Conservation (phyloP, 2,888 invertebrate species). For the Eurytoma adleriae region DNA sequence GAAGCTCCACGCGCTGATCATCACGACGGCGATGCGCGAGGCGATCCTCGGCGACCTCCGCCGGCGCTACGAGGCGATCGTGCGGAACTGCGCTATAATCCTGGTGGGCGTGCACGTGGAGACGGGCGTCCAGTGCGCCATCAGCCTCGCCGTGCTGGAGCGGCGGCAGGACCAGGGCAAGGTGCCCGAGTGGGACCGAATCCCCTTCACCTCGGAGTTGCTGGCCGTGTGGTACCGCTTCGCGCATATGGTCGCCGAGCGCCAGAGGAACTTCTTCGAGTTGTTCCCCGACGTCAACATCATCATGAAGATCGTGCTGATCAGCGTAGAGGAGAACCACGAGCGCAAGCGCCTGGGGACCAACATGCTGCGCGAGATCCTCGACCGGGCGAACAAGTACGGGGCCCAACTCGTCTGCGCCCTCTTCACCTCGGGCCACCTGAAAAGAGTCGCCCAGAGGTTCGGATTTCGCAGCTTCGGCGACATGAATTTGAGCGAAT, state of each 20-base stretch:
- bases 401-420: background rate
- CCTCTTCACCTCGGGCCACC: constrained; percentile 17
- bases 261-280: background rate
- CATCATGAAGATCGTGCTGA: background rate
- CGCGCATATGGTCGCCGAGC: background rate
- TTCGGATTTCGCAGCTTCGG: constrained; percentile 13
- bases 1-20: background rate
- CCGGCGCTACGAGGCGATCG: background rate
- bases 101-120: background rate
- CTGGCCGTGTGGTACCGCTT: background rate
- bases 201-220: background rate
- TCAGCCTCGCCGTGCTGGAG: background rate
- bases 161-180: background rate
- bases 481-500: background rate
- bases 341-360: background rate
- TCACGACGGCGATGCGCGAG: background rate
- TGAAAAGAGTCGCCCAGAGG: constrained; percentile 14
- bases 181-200: background rate
- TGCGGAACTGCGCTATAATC: background rate
- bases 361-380: background rate
- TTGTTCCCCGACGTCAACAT: background rate
- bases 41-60: background rate
- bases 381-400: background rate
- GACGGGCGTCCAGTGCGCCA: background rate
- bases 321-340: constrained; percentile 3